A percentile compares a stretch with the other conserved stretches of the same genome.
Evolutionary conservation across 2,888 invertebrate genomes (phyloP).

Genomic region (Erebia palarica): DNA sequence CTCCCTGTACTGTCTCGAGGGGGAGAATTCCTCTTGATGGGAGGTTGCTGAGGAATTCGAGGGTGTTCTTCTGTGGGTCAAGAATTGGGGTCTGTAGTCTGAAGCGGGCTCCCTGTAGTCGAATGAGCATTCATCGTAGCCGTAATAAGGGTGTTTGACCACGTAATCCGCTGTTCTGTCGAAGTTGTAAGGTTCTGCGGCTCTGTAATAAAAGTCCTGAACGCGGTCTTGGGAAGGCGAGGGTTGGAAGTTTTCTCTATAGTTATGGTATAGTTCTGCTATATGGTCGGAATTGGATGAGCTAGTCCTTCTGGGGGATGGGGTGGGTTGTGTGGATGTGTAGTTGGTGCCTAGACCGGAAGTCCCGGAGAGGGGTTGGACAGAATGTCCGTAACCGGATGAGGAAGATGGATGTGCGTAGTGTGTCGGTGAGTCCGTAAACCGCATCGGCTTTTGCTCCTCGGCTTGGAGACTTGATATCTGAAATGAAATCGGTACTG

Average conservation of each 20-base stretch:
- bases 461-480: slow-evolving; percentile 75
- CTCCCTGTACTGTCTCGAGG: slow-evolving; percentile 62
- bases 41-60: slow-evolving; percentile 87
- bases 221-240: slow-evolving; percentile 62
- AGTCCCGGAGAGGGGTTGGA: slow-evolving; percentile 75
- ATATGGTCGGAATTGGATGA: slow-evolving; percentile 83
- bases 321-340: slow-evolving; percentile 81
- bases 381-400: slow-evolving; percentile 77
- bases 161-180: slow-evolving; percentile 75
- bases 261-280: slow-evolving; percentile 84
- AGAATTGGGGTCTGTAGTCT: slow-evolving; percentile 67
- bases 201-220: slow-evolving; percentile 63
- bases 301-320: slow-evolving; percentile 88
- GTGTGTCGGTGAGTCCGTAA: slow-evolving; percentile 89
- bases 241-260: slow-evolving; percentile 75
- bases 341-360: slow-evolving; percentile 80
- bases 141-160: slow-evolving; percentile 70
- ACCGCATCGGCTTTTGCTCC: slow-evolving; percentile 85
- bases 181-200: slow-evolving; percentile 62
- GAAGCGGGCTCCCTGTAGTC: slow-evolving; percentile 68
- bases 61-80: slow-evolving; percentile 88
- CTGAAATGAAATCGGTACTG: slow-evolving; percentile 49
- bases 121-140: slow-evolving; percentile 70
- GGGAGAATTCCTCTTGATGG: slow-evolving; percentile 77
- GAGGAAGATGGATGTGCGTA: slow-evolving; percentile 81